Base-by-base conservation (phyloP, 2,113 vertebrate genomes). In the Silurus glanis region DNA sequence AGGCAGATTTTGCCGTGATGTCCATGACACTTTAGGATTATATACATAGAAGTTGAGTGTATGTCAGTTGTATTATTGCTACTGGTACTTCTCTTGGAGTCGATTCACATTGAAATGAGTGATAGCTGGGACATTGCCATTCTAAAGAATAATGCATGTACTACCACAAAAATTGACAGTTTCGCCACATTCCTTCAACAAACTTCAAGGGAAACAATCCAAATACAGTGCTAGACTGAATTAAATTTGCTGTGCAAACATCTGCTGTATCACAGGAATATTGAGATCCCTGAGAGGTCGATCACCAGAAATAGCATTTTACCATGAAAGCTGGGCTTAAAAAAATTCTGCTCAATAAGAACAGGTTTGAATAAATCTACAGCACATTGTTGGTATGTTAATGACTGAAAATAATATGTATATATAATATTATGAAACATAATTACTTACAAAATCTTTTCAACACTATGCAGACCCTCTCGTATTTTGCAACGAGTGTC, bases 61-160 rank as follows among this genome's bases (percentile, higher is more conserved):
- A 56, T 83, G 86, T 89, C 69, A 85, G 49, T n/a, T 59, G 53
- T 81, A 56, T 66, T 83, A 13, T 81, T 84, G 64, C 47, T 72
- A 69, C 61, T 74, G 83, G 14, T 76, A 45, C n/a, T 80, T 76
- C 37, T 56, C 61, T 74, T 74, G n/a, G 58, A 90, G 83, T 89
- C 78, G 78, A n/a, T 83, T 83, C 66, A 69, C 88, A 83, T 85
- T 85, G 67, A 49, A 78, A 56, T 37, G 71, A 92, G 64, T 86
- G 76, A 25, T 62, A 2, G 37, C 75, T 23, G 61, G 69, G 64
- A 85, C 53, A 69, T 49, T 87, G 37, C 49, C 19, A 79, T 28
- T 79, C n/a, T 85, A 67, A 66, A 23, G 79, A 85, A 67, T 61
- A 75, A 62, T 84, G 59, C 58, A 76, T 79, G 49, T 55, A 55